These are phyloP conservation scores for Andrena bucephala DNA, from an alignment of 2,888 invertebrate genomes.

Conservation along the genomic window DNA sequence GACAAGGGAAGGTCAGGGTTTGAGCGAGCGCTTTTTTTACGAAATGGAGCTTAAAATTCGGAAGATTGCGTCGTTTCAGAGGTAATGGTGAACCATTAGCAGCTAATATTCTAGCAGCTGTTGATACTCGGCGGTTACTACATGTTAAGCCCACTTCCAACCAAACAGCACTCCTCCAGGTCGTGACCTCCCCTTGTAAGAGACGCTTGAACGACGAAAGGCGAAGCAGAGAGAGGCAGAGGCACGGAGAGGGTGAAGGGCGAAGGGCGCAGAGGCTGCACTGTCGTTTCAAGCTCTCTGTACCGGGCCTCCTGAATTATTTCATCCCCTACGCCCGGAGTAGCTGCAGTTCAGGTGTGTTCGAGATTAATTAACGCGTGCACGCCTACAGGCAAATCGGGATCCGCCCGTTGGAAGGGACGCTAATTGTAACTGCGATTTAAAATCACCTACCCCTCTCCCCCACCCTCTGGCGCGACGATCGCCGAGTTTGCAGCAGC, in stretches of 20 bases:
- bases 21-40: background rate
- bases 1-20: slow-evolving; percentile 11
- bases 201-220: background rate
- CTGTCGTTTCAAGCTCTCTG: slow-evolving; percentile 54
- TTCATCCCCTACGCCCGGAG: slow-evolving; percentile 40
- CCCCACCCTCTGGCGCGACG: background rate
- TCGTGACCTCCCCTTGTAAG: background rate
- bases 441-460: slow-evolving; percentile 5
- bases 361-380: slow-evolving; percentile 66
- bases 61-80: background rate
- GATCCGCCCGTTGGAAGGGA: slow-evolving; percentile 47
- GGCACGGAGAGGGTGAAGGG: slow-evolving; percentile 1
- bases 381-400: slow-evolving; percentile 38
- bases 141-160: background rate
- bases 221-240: background rate
- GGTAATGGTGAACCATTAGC: background rate
- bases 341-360: slow-evolving; percentile 59
- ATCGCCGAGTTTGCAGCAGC: background rate
- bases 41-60: background rate
- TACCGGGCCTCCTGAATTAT: slow-evolving; percentile 66
- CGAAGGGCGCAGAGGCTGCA: slow-evolving; percentile 24
- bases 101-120: background rate
- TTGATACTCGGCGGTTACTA: slow-evolving; percentile 14
- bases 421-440: slow-evolving; percentile 56
- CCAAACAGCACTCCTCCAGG: background rate